A percentile compares a stretch with the other conserved stretches of the same genome.
These are phyloP conservation scores for Tachina lurida DNA, from an alignment of 2,888 invertebrate species.

Conservation along the genomic window DNA sequence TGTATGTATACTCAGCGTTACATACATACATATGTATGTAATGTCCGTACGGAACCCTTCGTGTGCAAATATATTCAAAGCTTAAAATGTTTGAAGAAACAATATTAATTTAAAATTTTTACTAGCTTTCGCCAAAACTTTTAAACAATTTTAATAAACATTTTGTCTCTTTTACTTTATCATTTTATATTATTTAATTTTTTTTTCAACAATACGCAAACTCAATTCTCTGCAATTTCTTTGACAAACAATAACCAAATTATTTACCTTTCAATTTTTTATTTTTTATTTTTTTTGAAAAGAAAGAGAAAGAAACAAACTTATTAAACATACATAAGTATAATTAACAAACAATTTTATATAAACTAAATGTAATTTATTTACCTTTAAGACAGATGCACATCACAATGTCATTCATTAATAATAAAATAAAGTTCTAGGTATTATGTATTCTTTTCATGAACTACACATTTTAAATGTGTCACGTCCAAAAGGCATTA, in stretches of 20 bases:
- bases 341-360: conserved; percentile 5
- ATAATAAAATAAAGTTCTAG: background rate
- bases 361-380: conserved; percentile 12
- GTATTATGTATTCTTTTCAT: background rate
- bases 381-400: background rate
- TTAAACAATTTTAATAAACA: background rate
- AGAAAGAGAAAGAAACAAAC: conserved; percentile 3
- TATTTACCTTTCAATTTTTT: background rate
- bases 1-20: too few species aligned
- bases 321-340: background rate
- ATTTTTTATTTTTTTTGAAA: background rate
- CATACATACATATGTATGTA: too few species aligned
- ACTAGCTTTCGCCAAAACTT: background rate
- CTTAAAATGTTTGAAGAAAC: too few species aligned
- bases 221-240: background rate
- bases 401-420: conserved; percentile 7
- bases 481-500: too few species aligned
- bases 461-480: too few species aligned
- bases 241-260: background rate
- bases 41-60: too few species aligned
- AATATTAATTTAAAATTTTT: background rate
- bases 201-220: background rate
- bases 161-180: conserved; percentile 4
- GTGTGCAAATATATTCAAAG: too few species aligned
- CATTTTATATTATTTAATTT: background rate